Evolutionary conservation across 2,113 vertebrate genomes (phyloP).

Genomic region (Carassius carassius): DNA sequence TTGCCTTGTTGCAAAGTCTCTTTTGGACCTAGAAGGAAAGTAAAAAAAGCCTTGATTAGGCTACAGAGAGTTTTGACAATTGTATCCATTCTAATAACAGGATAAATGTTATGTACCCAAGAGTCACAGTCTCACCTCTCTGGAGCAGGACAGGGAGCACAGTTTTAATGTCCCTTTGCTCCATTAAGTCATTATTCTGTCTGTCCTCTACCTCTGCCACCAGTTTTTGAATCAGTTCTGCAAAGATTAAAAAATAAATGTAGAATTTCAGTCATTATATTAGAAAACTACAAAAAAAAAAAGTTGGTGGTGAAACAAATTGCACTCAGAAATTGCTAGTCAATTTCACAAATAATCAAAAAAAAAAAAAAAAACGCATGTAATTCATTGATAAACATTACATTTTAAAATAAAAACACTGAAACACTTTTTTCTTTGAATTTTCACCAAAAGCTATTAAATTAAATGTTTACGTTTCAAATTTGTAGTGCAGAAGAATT

Average conservation of each 20-base stretch:
- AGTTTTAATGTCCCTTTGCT: slow-evolving; percentile 67
- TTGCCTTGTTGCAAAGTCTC: slow-evolving; percentile 67
- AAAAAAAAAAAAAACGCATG: too few relatives aligned
- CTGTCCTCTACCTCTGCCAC: slow-evolving; percentile 70
- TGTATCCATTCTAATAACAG: neutral
- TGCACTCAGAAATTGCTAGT: neutral
- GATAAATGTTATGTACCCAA: slow-evolving; percentile 47
- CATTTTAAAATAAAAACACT: too few relatives aligned
- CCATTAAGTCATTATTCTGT: slow-evolving; percentile 58
- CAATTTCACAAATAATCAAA: neutral
- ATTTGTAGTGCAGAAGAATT: too few relatives aligned
- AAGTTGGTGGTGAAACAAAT: too few relatives aligned
- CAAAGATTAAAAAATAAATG: neutral
- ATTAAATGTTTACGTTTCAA: too few relatives aligned
- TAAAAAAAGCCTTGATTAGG: neutral
- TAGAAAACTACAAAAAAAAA: neutral
- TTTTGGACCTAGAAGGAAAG: slow-evolving; percentile 62
- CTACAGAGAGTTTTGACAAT: neutral
- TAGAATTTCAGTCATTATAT: too few relatives aligned
- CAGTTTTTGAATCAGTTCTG: slow-evolving; percentile 76
- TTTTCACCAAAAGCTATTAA: neutral
- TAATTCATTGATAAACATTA: too few relatives aligned
- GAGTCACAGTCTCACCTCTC: slow-evolving; percentile 60
- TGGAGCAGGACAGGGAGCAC: slow-evolving; percentile 69
- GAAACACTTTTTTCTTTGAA: too few relatives aligned